Evolutionary conservation across 2,113 vertebrate species (phyloP), one percentile per base, ranked within the genome.

Genomic region (Ciconia maguari): DNA sequence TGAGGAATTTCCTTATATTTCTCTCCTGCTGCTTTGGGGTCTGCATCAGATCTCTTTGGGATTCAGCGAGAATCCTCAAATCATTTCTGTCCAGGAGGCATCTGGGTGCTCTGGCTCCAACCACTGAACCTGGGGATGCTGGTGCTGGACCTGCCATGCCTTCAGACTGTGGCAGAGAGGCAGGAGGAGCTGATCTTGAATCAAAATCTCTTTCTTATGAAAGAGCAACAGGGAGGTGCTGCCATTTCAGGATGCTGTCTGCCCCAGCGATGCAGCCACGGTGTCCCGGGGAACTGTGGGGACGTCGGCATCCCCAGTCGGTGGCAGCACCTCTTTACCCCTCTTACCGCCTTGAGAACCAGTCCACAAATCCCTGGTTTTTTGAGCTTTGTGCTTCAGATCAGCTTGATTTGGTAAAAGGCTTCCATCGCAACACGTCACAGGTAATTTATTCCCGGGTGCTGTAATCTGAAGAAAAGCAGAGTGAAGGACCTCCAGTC

Each of bases 401-500:
- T 94, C 96, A 92, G 79, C 96, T 91, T 95, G 97, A 97, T 98
- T 98, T 98, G 97, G 97, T 97, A 97, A 97, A 97, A 96, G 68
- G 91, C 97, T 93, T 97, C 96, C 94, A 77, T 96, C 62, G 95
- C 97, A 97, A 95, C 95, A 89, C 75, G 89, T 98, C 97, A 96
- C 94, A 97, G 98, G 97, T 98, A 98, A 98, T 98, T 98, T 98
- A 98, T 98, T 98, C 98, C 94, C 69, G 95, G 93, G 97, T 96
- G 97, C 97, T 96, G 96, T 97, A 98, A 98, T 98, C 97, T 98
- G 98, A 98, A 97, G 97, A 93, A 98, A 98, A 98, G 98, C 98
- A 98, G 98, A 98, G 92, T 79, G 54, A 97, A 97, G 85, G 96
- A 98, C 97, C 97, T 98, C 97, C 95, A 98, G 98, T 97, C 97